Base-by-base conservation (phyloP, 2,797 vertebrate species). In the Discoglossus pictus region DNA sequence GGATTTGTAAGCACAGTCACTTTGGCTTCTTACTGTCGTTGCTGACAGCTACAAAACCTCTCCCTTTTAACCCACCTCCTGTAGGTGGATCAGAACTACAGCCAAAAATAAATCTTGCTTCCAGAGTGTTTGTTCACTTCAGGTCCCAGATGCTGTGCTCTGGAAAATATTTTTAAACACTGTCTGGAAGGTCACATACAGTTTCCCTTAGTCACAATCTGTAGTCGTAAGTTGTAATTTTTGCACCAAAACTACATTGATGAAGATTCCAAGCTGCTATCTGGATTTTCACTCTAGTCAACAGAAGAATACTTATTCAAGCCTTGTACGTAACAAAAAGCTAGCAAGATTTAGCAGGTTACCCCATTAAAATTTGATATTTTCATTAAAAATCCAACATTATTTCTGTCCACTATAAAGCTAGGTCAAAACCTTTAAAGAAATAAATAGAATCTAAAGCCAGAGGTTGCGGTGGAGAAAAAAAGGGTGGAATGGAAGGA, bases 11-110 rank as follows among this genome's bases (percentile, higher is more conserved):
- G 77, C 79, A 80, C 16, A 68, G 84, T 74, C 75, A 68, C 75
- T 84, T 82, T 87, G 81, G 81, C 81, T 72, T 75, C 79, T 59
- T 76, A 75, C 72, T 79, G 43, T 74, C 76, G 7, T 68, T 74
- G 73, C 76, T 81, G 80, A 84, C 80, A 85, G 78, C 74, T 82
- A 83, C 76, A 79, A 82, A 84, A 79, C 81, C 71, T 74, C 78
- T 85, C 75, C 78, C 82, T 86, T 81, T 81, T 78, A 81, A 83
- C 78, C 83, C 78, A 82, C 83, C 79, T 83, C 83, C 81, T 23
- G 77, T 82, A 84, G 82, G 83, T 86, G 83, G 81, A 70, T 76
- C 42, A 10, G 72, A 76, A 76, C 75, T 76, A 50, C 77, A 79
- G 84, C 81, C 80, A 82, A 86, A 64, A 78, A 75, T 81, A 76